Base-by-base conservation (phyloP, 2,888 invertebrate genomes). In the Drosophila basisetae region DNA sequence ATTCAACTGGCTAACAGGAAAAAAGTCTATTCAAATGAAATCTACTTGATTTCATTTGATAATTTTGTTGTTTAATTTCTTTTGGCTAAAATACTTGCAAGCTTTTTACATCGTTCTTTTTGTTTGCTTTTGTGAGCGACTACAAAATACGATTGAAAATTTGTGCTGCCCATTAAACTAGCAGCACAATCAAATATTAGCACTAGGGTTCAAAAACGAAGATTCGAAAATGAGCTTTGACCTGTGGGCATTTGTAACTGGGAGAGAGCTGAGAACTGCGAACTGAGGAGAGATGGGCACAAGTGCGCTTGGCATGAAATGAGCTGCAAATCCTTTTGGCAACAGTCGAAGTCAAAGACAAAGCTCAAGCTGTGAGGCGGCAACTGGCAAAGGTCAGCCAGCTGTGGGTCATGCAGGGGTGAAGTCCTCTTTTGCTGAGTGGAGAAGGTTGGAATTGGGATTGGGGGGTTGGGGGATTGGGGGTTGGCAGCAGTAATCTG, bases 291-390 rank as follows among this genome's bases (percentile, higher is more conserved):
- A 1, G 53, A 10, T 53, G 59, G 54, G 58, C 81, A 72, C 72
- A 83, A 80, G 82, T 82, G 75, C 82, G 79, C 76, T 76, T 79
- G 89, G 79, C 82, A 86, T 84, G 84, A 85, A 85, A 89, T 89
- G 85, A 89, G 82, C 85, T 85, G 87, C 84, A 85, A 85, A 85
- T 89, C 84, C 85, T 84, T 86, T 86, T 68, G 85, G 76, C 89
- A 89, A 76, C 87, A 83, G 70, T 75, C 68, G 64, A 63, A 65
- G 65, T 49, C 30, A 35, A 63, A 47, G 35, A 35, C 5, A 30
- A 58, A 49, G 64, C 59, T 22, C 1, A 18, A 22, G 63, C 55
- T 61, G 4, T 6, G 22, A 16, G n/a, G 33, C 31, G 3, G 33
- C 9, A 33, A 37, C 63, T 61, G 79, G 52, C 60, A 78, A 74